phyloP scores from a whole-genome alignment of 1,140 invertebrate species.

The Dendrolimus punctatus region DNA sequence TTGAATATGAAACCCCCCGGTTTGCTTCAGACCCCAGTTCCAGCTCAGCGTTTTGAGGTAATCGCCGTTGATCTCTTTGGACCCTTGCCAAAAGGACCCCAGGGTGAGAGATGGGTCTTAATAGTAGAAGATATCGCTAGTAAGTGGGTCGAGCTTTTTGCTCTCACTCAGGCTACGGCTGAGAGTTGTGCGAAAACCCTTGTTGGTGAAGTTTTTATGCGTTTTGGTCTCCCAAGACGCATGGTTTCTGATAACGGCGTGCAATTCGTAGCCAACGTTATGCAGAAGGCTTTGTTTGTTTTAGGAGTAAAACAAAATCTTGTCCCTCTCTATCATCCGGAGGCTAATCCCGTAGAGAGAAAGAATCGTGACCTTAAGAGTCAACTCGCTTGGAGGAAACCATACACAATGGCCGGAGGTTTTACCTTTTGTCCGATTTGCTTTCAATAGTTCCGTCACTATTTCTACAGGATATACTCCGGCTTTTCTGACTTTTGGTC shows the following conservation, averaged over 20 bases:
- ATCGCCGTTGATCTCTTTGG: conserved; percentile 27
- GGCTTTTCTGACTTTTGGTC: too few relatives aligned
- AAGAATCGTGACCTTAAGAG: conserved; percentile 8
- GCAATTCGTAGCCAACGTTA: too few relatives aligned
- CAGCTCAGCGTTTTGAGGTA: conserved; percentile 21
- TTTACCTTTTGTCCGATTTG: too few relatives aligned
- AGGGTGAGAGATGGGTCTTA: conserved; percentile 9
- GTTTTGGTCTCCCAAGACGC: conserved; percentile 21
- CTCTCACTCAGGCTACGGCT: conserved; percentile 25
- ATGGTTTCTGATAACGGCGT: conserved; percentile 30
- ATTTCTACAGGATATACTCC: too few relatives aligned
- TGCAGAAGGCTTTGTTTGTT: too few relatives aligned
- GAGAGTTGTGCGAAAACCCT: conserved; percentile 21
- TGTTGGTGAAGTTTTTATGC: conserved; percentile 18
- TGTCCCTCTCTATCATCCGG: conserved; percentile 6
- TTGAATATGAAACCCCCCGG: conserved; percentile 29
- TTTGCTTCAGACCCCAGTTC: conserved; percentile 19
- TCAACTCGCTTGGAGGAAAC: too few relatives aligned
- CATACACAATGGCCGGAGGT: too few relatives aligned
- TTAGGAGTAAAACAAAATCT: conserved; percentile 7
- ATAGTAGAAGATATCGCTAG: conserved; percentile 15
- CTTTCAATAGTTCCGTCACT: too few relatives aligned
- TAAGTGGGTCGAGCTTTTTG: conserved; percentile 19
- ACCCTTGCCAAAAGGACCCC: conserved; percentile 8
- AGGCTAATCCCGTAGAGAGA: conserved; percentile 8